Evolutionary conservation across 2,113 vertebrate species (phyloP).

Genomic region (Oreocharis arfaki): DNA sequence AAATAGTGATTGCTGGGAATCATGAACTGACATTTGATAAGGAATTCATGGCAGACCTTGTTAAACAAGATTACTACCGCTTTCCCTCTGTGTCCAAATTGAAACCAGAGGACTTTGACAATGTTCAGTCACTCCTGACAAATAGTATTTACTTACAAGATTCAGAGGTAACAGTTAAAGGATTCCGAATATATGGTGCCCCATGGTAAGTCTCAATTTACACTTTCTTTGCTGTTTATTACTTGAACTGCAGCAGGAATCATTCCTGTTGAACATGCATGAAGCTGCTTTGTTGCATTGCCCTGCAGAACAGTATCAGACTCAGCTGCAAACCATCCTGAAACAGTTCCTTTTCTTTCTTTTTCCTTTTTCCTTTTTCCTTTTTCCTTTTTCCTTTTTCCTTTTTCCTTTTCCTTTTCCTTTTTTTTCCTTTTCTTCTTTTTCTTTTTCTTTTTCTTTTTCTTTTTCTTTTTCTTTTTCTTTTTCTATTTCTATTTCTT

Average conservation of each 20-base stretch:
- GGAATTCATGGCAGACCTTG: slow-evolving; percentile 99
- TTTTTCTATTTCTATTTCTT: too few relatives aligned
- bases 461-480: fast-evolving
- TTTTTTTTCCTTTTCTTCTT: not conserved
- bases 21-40: slow-evolving; percentile 99
- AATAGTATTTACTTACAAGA: slow-evolving; percentile 99
- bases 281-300: slow-evolving; percentile 2
- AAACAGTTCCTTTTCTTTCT: not conserved
- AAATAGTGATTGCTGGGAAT: slow-evolving; percentile 99
- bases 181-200: slow-evolving; percentile 96
- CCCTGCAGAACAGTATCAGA: not conserved
- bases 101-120: slow-evolving; percentile 99
- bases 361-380: fast-evolving
- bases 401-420: fast-evolving
- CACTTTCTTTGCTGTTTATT: slow-evolving; percentile 9
- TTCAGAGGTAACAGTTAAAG: slow-evolving; percentile 96
- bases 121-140: slow-evolving; percentile 96
- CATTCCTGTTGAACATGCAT: not conserved
- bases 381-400: not conserved
- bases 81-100: slow-evolving; percentile 99
- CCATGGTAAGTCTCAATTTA: slow-evolving; percentile 87
- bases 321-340: not conserved
- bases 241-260: not conserved
- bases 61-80: slow-evolving; percentile 99
- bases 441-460: not conserved